Conservation (phyloP, 2,797 vertebrate species). For the Sebastes taczanowskii region DNA sequence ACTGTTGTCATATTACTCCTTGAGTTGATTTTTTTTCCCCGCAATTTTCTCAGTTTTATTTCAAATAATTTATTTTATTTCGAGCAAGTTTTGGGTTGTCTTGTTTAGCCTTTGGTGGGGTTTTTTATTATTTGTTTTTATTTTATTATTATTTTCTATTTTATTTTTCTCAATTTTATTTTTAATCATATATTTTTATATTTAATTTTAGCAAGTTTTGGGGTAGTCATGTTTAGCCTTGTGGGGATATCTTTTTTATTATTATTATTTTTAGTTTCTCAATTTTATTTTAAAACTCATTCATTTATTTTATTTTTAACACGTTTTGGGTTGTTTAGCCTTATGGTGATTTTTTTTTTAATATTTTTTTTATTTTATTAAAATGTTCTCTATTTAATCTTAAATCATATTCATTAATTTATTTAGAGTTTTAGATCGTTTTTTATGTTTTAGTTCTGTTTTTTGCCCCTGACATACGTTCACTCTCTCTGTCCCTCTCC, state of each 20-base stretch:
- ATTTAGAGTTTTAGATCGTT: not conserved
- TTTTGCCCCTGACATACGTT: not conserved
- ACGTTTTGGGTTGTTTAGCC: too few relatives aligned
- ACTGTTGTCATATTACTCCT: not conserved
- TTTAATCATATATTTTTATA: not conserved
- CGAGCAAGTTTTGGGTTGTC: not conserved
- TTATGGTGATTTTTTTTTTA: not conserved
- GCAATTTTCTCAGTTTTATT: not conserved
- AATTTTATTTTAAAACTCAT: not conserved
- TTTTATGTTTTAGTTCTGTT: not conserved
- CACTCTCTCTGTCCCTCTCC: not conserved
- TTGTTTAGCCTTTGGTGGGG: too few relatives aligned
- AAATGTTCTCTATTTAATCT: not conserved
- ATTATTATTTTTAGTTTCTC: not conserved
- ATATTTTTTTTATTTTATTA: too few relatives aligned
- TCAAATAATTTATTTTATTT: not conserved
- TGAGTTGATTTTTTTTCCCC: not conserved
- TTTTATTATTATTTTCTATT: too few relatives aligned
- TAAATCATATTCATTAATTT: not conserved
- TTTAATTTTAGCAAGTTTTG: too few relatives aligned
- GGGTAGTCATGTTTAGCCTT: too few relatives aligned
- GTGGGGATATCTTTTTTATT: too few relatives aligned
- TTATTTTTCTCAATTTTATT: not conserved
- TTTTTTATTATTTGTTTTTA: too few relatives aligned
- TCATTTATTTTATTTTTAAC: too few relatives aligned